Evolutionary conservation across 1,140 invertebrate genomes (phyloP), one percentile per base, ranked within the genome.

Genomic region (Atta cephalotes): DNA sequence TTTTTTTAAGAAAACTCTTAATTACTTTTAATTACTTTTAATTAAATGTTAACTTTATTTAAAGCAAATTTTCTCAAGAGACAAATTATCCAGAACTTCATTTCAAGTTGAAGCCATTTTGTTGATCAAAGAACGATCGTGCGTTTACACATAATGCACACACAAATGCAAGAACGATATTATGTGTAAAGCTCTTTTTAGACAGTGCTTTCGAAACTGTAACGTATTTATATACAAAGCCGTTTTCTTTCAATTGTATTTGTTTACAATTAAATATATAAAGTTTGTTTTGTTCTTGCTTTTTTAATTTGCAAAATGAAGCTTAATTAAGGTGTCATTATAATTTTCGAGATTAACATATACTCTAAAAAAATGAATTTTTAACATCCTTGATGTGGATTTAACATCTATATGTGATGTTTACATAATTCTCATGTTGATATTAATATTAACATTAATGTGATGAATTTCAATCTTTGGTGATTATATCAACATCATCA

Each of bases 151-250:
- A 66, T 4, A 9, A 63, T 14, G 31, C 5, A 16, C 12, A 16
- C 31, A 45, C 56, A 76, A 72, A 84, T 84, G 56, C 80, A 84
- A 84, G 80, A 39, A 35, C 80, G 80, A 25, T 51, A 58, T 18
- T 63, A 21, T n/a, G 66, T 45, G 49, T 21, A 25, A 74, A 74
- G 80, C 18, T 76, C 74, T 82, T 82, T 60, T 82, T 74, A 70
- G 31, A 71, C 45, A 35, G n/a, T 56, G 53, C n/a, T 81, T 21
- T 45, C 25, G 21, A 71, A 25, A 31, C 78, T 68, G 14, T n/a
- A 68, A 58, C 16, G 21, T 81, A 81, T 71, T 81, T 58, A 58
- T 56, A 56, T 25, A 12, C 21, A 70, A 70, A 63, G 49, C 45
- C 18, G 9, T 68, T 70, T 53, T 16, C 18, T 70, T 53, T 79